phyloP scores from a whole-genome alignment of 2,113 vertebrate species.

The Rafetus swinhoei region DNA sequence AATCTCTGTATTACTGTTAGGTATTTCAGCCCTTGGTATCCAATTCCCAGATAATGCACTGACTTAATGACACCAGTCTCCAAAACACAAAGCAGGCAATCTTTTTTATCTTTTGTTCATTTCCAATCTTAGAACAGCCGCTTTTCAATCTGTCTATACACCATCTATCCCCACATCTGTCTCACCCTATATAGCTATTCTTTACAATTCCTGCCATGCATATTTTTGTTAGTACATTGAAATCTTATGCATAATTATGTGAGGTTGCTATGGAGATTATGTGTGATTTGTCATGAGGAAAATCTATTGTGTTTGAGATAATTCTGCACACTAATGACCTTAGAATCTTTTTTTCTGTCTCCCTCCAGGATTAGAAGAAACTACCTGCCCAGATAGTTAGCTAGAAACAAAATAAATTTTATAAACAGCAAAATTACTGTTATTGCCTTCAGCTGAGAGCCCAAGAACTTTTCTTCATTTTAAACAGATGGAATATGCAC shows the following conservation, averaged over 20 bases:
- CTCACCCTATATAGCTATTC: slow-evolving; percentile 39
- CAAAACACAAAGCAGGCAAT: slow-evolving; percentile 50
- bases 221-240: slow-evolving; percentile 65
- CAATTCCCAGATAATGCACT: slow-evolving; percentile 38
- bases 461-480: neutral
- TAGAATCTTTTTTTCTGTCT: slow-evolving; percentile 29
- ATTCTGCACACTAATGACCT: slow-evolving; percentile 68
- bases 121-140: slow-evolving; percentile 48
- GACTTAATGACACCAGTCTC: slow-evolving; percentile 50
- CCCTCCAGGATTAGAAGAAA: neutral
- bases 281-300: slow-evolving; percentile 78
- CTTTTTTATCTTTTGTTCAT: slow-evolving; percentile 36
- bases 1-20: slow-evolving; percentile 33
- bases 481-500: neutral
- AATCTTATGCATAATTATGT: slow-evolving; percentile 75
- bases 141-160: slow-evolving; percentile 50
- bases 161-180: slow-evolving; percentile 62
- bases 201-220: slow-evolving; percentile 58
- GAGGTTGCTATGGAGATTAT: slow-evolving; percentile 80
- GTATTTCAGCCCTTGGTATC: slow-evolving; percentile 19
- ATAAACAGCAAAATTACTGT: slow-evolving; percentile 26
- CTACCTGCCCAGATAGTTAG: slow-evolving; percentile 52
- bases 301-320: slow-evolving; percentile 74
- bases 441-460: neutral
- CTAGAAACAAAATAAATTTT: slow-evolving; percentile 36